phyloP scores from a whole-genome alignment of 2,888 invertebrate species.

The Campaea margaritaria region DNA sequence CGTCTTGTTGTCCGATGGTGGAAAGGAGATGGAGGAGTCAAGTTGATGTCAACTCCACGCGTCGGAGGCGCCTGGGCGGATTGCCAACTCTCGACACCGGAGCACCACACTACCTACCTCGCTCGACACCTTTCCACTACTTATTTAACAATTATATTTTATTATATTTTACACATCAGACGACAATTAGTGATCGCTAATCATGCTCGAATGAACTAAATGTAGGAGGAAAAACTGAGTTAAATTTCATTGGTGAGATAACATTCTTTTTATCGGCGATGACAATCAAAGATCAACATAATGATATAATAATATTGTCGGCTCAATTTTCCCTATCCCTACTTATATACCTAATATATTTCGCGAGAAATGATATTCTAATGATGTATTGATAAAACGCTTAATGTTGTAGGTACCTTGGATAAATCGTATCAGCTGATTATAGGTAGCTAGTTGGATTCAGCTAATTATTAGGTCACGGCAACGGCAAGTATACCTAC shows the following conservation, averaged over 20 bases:
- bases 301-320: neutral
- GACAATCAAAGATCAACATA: neutral
- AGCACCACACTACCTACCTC: too few species aligned
- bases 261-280: neutral
- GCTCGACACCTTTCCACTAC: neutral
- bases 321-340: neutral
- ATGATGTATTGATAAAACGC: slow-evolving; percentile 11
- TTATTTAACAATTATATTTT: too few species aligned
- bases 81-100: too few species aligned
- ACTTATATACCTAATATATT: neutral
- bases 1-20: too few species aligned
- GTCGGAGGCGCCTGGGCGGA: too few species aligned
- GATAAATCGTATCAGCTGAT: neutral
- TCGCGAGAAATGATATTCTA: neutral
- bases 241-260: neutral
- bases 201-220: neutral
- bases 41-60: too few species aligned
- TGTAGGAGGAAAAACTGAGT: neutral
- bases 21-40: too few species aligned
- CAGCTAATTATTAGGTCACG: neutral
- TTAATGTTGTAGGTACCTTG: slow-evolving; percentile 10
- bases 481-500: neutral
- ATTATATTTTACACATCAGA: neutral
- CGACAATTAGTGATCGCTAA: neutral
- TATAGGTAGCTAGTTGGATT: neutral